Conservation (phyloP, 2,797 vertebrate genomes). For the Gallinago stenura region DNA sequence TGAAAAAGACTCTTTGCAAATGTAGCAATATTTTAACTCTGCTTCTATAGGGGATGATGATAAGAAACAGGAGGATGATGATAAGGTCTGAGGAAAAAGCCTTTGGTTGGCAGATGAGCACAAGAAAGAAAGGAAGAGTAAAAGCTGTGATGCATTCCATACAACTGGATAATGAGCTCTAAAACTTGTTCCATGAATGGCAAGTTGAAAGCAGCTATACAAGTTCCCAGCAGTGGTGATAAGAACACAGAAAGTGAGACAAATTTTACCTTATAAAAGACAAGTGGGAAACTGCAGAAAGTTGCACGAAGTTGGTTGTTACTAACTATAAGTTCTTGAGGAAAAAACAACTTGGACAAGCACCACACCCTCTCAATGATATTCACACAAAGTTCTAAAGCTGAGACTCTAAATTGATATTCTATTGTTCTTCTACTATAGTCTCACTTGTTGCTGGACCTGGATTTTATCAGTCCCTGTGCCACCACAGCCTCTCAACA, state of each 20-base stretch:
- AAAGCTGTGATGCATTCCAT: background rate
- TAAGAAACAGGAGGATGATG: background rate
- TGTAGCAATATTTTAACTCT: background rate
- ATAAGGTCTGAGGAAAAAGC: background rate
- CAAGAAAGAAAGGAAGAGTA: background rate
- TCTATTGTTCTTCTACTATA: fast-evolving
- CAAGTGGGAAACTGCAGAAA: background rate
- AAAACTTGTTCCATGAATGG: background rate
- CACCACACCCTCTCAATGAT: background rate
- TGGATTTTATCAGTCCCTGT: background rate
- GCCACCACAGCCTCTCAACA: background rate
- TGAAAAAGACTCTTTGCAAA: background rate
- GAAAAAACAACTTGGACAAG: background rate
- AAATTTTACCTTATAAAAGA: slow-evolving; percentile 10
- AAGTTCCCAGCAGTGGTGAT: background rate
- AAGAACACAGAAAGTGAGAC: background rate
- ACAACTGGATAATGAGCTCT: background rate
- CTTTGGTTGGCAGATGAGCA: background rate
- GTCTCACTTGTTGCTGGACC: background rate
- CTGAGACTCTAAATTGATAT: background rate
- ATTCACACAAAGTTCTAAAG: background rate
- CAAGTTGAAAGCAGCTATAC: background rate
- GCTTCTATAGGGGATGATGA: background rate
- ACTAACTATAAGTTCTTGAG: background rate
- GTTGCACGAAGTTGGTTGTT: background rate